Percentiles rank a stretch among this genome's conserved stretches.
Conservation (phyloP, 2,113 vertebrate species). For the Nesogale talazaci region DNA sequence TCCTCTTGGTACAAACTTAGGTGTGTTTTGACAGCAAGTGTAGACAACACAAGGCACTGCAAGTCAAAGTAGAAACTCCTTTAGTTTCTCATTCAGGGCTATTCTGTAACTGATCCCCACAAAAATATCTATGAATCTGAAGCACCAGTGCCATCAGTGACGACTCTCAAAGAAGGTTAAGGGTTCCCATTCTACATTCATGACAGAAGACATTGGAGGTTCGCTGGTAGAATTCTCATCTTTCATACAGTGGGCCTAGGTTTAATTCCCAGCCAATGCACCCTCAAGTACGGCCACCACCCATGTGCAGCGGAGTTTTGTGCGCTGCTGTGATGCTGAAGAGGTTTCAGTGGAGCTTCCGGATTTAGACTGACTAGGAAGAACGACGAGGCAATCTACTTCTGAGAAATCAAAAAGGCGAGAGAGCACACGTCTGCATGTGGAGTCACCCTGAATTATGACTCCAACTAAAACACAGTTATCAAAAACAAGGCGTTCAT, state of each 20-base stretch:
- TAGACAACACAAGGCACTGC: background rate
- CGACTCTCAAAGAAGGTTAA: background rate
- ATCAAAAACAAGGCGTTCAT: too few relatives aligned
- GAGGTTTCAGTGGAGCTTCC: background rate
- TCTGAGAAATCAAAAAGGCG: background rate
- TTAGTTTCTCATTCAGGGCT: background rate
- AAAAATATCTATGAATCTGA: background rate
- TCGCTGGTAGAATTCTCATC: background rate
- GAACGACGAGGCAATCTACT: background rate
- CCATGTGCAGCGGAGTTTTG: background rate
- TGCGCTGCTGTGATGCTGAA: background rate
- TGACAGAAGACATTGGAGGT: background rate
- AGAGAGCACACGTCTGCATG: background rate
- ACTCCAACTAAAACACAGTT: too few relatives aligned
- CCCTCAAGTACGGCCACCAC: background rate
- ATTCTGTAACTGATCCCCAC: background rate
- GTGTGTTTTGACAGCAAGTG: background rate
- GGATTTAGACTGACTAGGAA: background rate
- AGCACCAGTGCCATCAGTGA: background rate
- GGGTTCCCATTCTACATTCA: background rate
- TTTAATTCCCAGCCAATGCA: background rate
- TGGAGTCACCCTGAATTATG: background rate
- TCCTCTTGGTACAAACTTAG: background rate
- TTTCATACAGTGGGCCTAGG: background rate
- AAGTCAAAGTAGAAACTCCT: background rate